These are phyloP conservation scores for Dicerorhinus sumatrensis DNA, from an alignment of 2,113 vertebrate species.

Conservation along the genomic window DNA sequence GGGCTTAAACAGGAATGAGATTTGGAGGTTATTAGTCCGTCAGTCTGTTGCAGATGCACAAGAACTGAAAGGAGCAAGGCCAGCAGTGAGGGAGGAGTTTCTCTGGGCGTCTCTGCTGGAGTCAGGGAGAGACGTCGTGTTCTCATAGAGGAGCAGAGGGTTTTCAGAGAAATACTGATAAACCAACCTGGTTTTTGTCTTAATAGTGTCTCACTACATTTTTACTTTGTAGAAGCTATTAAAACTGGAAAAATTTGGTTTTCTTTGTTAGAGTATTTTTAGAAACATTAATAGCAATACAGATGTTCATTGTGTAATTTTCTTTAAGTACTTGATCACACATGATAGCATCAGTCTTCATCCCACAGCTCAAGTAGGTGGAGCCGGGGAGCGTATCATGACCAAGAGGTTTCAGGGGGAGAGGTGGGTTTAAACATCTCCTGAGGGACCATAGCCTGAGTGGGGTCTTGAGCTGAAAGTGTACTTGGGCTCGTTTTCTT, in stretches of 20 bases:
- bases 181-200: neutral
- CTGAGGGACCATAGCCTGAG: neutral
- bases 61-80: neutral
- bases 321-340: neutral
- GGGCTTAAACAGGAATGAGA: neutral
- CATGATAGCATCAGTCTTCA: neutral
- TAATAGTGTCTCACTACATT: neutral
- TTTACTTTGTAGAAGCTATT: neutral
- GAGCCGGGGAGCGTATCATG: neutral
- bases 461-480: neutral
- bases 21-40: neutral
- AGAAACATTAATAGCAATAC: neutral
- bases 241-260: neutral
- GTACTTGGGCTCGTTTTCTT: neutral
- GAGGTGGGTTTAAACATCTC: neutral
- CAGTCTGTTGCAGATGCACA: neutral
- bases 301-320: neutral
- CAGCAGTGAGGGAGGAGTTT: neutral
- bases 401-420: neutral
- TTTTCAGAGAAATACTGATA: neutral
- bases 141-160: neutral
- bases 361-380: neutral
- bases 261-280: neutral
- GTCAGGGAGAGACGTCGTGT: neutral
- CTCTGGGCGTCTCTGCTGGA: neutral